phyloP scores from a whole-genome alignment of 2,113 vertebrate genomes.

The Tauraco erythrolophus region DNA sequence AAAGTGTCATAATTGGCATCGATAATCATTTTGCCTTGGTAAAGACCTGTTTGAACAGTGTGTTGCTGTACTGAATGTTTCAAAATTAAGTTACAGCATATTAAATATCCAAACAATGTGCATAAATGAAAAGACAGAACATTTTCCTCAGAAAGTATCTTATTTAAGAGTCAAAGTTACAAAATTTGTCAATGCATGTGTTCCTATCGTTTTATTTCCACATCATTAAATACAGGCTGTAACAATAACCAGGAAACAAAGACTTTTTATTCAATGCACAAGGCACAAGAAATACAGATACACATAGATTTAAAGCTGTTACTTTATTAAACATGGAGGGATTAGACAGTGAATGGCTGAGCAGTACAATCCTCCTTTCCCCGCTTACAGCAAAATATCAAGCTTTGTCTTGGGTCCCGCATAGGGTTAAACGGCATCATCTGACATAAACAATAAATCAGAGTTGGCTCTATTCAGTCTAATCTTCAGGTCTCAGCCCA shows the following conservation, averaged over 20 bases:
- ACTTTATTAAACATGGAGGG: not conserved
- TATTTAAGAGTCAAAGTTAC: not conserved
- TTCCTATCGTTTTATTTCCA: not conserved
- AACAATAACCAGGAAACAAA: not conserved
- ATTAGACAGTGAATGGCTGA: not conserved
- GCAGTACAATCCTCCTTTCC: not conserved
- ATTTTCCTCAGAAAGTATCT: not conserved
- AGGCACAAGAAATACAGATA: not conserved
- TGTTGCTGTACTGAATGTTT: not conserved
- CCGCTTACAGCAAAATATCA: not conserved
- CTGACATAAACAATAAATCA: constrained; percentile 47
- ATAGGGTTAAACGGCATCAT: constrained; percentile 22
- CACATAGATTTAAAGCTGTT: not conserved
- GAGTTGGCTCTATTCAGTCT: not conserved
- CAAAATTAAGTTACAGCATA: not conserved
- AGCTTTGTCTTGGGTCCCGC: not conserved
- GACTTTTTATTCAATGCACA: not conserved
- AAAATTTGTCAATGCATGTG: not conserved
- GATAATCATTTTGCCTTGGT: not conserved
- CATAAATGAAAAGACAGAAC: not conserved
- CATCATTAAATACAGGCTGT: not conserved
- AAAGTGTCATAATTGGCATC: not conserved
- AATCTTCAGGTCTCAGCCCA: constrained; percentile 20
- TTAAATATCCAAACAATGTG: not conserved
- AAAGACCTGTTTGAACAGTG: not conserved